Percentiles rank a stretch among this genome's conserved stretches.
Evolutionary conservation across 2,888 invertebrate genomes (phyloP).

Genomic region (Coremacera marginata): DNA sequence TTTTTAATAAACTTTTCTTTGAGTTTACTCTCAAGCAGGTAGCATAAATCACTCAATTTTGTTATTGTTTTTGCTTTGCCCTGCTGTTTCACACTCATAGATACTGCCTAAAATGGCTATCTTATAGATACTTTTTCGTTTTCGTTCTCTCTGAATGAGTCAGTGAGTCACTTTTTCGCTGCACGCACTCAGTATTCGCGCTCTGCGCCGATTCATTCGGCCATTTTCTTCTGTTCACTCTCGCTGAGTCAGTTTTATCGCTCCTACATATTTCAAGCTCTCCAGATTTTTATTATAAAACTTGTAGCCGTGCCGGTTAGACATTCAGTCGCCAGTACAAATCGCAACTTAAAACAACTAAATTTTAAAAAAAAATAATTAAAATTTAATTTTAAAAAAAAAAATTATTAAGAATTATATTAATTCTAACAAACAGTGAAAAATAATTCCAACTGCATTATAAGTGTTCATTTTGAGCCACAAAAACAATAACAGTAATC

Average conservation of each 20-base stretch:
- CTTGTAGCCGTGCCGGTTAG: conserved; percentile 70
- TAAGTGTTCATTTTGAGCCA: background rate
- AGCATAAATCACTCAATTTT: too few relatives aligned
- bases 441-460: conserved; percentile 9
- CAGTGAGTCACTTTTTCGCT: background rate
- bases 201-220: background rate
- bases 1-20: too few relatives aligned
- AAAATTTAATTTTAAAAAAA: conserved; percentile 33
- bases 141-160: background rate
- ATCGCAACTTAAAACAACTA: conserved; percentile 50
- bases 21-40: too few relatives aligned
- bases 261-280: background rate
- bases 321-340: conserved; percentile 75
- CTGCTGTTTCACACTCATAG: background rate
- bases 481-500: background rate
- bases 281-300: conserved; percentile 58
- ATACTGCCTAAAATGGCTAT: conserved; percentile 20
- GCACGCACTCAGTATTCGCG: background rate
- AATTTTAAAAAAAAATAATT: background rate
- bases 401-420: conserved; percentile 37
- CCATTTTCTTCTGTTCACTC: background rate
- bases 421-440: conserved; percentile 2
- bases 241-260: background rate
- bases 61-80: too few relatives aligned
- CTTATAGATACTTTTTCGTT: conserved; percentile 15